Evolutionary conservation across 2,113 vertebrate species (phyloP), one percentile per base, ranked within the genome.

Genomic region (Dipodomys stephensi): DNA sequence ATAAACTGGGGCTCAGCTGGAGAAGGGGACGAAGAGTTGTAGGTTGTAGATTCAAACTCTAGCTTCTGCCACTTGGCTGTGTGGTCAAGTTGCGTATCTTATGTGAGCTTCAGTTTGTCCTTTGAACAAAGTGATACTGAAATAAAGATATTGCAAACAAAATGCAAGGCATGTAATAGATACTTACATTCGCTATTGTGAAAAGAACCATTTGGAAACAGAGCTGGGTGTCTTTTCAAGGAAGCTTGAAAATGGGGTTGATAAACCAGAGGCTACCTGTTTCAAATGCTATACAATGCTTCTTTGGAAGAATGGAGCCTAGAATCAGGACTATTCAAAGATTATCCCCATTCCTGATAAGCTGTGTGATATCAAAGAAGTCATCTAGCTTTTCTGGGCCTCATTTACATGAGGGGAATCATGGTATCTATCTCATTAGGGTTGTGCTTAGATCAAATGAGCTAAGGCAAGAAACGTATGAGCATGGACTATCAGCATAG

Each of bases 161-260:
- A 19, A 22, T 16, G 60, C 60, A 62, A 62, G 60, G 60, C 22
- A 28, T 7, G 6, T 25, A 22, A 11, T 13, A 84, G 16, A 9
- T 57, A 69, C 19, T 88, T 91, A 68, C 87, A 30, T 87, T 78
- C 6, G 46, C 44, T 53, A 27, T 62, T 62, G 83, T 16, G 74
- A 62, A 49, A 86, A 90, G 74, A n/a, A 49, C 22, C 18, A 32
- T 89, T 92, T 92, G 83, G 81, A 90, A 92, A 95, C 22, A 69
- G 46, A 81, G 20, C n/a, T 74, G 49, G 32, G 39, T 72, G 3
- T 53, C 8, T 53, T 53, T 68, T 92, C 23, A 85, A 74, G 44
- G 69, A 44, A 91, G 1, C 30, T 57, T 86, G 67, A 35, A 93
- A 88, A 39, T 62, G 18, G 44, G 12, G 82, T 71, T 49, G 4